Evolutionary conservation across 2,888 invertebrate genomes (phyloP).

Genomic region (Drosophila mayaguana): DNA sequence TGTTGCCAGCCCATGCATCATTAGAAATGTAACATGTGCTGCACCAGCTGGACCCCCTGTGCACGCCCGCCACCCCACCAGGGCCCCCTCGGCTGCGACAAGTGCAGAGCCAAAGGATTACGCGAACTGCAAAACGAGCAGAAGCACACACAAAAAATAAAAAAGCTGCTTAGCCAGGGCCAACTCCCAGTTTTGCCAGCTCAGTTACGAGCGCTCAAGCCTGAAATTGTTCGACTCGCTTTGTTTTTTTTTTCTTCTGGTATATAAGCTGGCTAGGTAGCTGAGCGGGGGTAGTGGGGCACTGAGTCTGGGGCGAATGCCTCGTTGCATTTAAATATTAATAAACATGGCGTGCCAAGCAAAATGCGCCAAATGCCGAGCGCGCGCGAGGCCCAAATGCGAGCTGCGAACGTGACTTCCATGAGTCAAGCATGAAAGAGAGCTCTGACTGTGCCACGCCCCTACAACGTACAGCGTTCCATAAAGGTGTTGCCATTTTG

Average conservation of each 20-base stretch:
- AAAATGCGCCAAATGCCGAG: slow-evolving; percentile 70
- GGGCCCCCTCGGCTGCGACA: slow-evolving; percentile 1
- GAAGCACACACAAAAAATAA: slow-evolving; percentile 2
- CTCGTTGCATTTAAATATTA: slow-evolving; percentile 82
- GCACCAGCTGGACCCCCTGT: neutral
- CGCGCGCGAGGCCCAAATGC: slow-evolving; percentile 51
- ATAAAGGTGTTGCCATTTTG: slow-evolving; percentile 46
- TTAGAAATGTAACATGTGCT: slow-evolving; percentile 68
- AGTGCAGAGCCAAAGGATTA: slow-evolving; percentile 65
- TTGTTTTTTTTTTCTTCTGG: neutral
- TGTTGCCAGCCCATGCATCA: slow-evolving; percentile 69
- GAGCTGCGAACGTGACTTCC: slow-evolving; percentile 67
- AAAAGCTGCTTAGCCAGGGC: slow-evolving; percentile 16
- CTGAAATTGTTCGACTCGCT: slow-evolving; percentile 69
- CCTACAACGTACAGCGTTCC: slow-evolving; percentile 1
- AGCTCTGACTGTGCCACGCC: slow-evolving; percentile 22
- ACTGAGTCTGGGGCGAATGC: slow-evolving; percentile 63
- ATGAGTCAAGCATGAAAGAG: slow-evolving; percentile 64
- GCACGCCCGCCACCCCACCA: neutral
- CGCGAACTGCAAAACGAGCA: slow-evolving; percentile 57
- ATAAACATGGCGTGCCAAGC: slow-evolving; percentile 80
- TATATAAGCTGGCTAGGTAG: slow-evolving; percentile 8
- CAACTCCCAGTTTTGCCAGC: slow-evolving; percentile 43
- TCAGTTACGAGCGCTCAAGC: slow-evolving; percentile 60
- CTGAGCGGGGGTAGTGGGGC: slow-evolving; percentile 2